Conservation (phyloP, 1,140 invertebrate species). For the Calliphora vicina region DNA sequence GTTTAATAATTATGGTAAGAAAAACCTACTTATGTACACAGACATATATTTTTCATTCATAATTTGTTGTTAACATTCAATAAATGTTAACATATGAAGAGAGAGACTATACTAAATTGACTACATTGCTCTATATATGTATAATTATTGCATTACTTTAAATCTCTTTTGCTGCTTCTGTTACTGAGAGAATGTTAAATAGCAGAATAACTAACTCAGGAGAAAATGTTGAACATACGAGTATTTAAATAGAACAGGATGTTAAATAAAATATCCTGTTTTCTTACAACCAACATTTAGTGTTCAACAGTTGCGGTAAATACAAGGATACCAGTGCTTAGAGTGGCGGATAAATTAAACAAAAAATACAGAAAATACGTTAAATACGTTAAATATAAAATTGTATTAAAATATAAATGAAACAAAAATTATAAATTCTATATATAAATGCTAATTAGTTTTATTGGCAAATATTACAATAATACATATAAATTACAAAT, state of each 20-base stretch:
- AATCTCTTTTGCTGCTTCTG: neutral
- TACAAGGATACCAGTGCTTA: neutral
- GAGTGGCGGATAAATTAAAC: neutral
- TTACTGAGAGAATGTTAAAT: neutral
- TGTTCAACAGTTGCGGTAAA: neutral
- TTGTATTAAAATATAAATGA: neutral
- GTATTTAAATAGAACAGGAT: neutral
- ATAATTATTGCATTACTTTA: neutral
- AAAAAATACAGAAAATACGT: neutral
- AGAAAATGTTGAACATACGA: too few relatives aligned
- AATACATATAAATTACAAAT: too few relatives aligned
- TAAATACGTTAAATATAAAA: neutral
- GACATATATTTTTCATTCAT: neutral
- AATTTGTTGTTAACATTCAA: neutral
- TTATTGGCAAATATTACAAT: neutral
- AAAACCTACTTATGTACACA: too few relatives aligned
- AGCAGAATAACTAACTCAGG: neutral
- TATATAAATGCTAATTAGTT: neutral
- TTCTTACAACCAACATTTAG: neutral
- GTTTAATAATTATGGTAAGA: too few relatives aligned
- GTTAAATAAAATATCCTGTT: neutral
- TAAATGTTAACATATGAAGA: neutral
- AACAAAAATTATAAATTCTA: neutral
- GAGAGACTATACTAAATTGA: too few relatives aligned
- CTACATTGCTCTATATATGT: too few relatives aligned